A percentile compares a stretch with the other conserved stretches of the same genome.
Conservation (phyloP, 2,113 vertebrate species). For the Orientallactaga bullata region DNA sequence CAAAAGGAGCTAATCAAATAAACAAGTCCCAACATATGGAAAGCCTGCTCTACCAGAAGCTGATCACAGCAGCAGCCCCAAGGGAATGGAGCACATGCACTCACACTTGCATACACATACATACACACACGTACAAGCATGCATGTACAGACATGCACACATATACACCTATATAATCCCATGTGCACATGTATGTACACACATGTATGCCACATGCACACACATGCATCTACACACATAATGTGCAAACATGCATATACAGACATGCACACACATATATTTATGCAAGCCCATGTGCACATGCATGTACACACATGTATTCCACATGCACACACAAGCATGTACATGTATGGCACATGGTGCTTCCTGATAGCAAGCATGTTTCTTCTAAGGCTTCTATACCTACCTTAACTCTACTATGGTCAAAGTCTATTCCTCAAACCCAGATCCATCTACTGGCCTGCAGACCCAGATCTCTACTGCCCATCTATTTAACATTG, state of each 20-base stretch:
- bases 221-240: neutral
- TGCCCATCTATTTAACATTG: neutral
- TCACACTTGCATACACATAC: neutral
- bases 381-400: neutral
- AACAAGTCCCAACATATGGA: neutral
- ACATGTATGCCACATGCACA: neutral
- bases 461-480: neutral
- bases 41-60: neutral
- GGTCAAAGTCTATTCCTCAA: neutral
- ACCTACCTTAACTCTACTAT: neutral
- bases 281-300: too few species aligned
- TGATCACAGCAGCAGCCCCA: neutral
- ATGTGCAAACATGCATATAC: too few species aligned
- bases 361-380: neutral
- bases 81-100: neutral
- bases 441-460: neutral
- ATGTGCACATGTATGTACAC: neutral
- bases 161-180: neutral
- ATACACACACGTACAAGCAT: rapidly evolving
- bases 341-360: neutral
- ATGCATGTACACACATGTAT: too few species aligned
- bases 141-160: neutral
- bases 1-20: conserved; percentile 38
- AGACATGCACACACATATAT: neutral
- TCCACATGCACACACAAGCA: too few species aligned